Evolutionary conservation across 1,140 invertebrate species (phyloP), one percentile per base, ranked within the genome.

Genomic region (Drosophila kurseongensis): DNA sequence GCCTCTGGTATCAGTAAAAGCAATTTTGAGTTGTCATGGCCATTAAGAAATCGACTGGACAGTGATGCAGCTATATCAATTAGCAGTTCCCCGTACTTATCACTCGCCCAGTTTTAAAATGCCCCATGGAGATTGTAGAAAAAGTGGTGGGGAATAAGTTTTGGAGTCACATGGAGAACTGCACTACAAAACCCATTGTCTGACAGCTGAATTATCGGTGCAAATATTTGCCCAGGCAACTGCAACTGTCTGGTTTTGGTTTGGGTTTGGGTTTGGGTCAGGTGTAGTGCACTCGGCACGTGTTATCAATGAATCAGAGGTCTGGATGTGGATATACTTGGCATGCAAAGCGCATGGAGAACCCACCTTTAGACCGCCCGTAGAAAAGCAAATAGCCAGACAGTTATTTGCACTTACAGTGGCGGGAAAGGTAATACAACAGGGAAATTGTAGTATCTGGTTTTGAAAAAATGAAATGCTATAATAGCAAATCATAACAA

Each of bases 251-350:
- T 69, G 66, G 45, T 29, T 29, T 63, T 38, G 18, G 68, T 14
- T 51, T 61, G 50, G 51, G 45, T 12, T 6, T 52, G 13, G 44
- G 41, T 42, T 27, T 71, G 63, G 67, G 63, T 52, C 40, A 72
- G 66, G 66, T 44, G 56, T 42, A 47, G 65, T 66, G 78, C 40
- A 42, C 54, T 50, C 41, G 52, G 78, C 81, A 85, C 82, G 81
- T 85, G 81, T 62, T 73, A 73, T 73, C 76, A 47, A 57, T 84
- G 80, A 84, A 58, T 84, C 80, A 84, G 66, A 54, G 56, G 29
- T 59, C 69, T 83, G 71, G 36, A 48, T 76, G 57, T 84, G 72
- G 72, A 76, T 85, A 77, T 44, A 52, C 52, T 67, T 58, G 41
- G 76, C 72, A 59, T 84, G 80, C 54, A 47, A 76, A 47, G 41